phyloP scores from a whole-genome alignment of 2,113 vertebrate species.

The Pica pica region DNA sequence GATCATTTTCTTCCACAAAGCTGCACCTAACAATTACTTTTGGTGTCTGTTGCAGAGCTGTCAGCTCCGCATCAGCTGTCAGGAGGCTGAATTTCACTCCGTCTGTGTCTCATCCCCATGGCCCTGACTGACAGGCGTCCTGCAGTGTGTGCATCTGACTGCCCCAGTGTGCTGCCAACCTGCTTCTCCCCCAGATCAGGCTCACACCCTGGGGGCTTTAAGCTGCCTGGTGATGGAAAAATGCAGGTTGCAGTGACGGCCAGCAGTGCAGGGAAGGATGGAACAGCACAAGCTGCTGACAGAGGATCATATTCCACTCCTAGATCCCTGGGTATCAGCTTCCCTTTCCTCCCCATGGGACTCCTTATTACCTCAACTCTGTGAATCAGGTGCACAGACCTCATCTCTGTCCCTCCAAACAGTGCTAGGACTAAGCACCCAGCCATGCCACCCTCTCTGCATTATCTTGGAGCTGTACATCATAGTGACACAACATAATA shows the following conservation, averaged over 20 bases:
- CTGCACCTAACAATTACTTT: constrained; percentile 47
- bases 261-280: neutral
- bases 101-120: neutral
- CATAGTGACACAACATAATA: neutral
- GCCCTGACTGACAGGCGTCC: constrained; percentile 7
- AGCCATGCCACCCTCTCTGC: neutral
- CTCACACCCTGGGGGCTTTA: neutral
- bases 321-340: accelerated
- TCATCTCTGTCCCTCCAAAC: neutral
- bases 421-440: neutral
- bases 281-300: neutral
- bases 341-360: no score
- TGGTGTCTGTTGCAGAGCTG: constrained; percentile 21
- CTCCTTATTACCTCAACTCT: neutral
- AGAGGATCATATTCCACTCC: neutral
- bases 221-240: neutral
- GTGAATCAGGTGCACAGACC: neutral
- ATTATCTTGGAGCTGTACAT: neutral
- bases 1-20: constrained; percentile 22
- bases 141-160: neutral
- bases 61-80: constrained; percentile 27
- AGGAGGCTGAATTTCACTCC: constrained; percentile 32
- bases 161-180: neutral
- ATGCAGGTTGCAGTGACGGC: neutral
- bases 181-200: neutral